Conservation (phyloP, 2,888 invertebrate species). For the Oxycera nigricornis region DNA sequence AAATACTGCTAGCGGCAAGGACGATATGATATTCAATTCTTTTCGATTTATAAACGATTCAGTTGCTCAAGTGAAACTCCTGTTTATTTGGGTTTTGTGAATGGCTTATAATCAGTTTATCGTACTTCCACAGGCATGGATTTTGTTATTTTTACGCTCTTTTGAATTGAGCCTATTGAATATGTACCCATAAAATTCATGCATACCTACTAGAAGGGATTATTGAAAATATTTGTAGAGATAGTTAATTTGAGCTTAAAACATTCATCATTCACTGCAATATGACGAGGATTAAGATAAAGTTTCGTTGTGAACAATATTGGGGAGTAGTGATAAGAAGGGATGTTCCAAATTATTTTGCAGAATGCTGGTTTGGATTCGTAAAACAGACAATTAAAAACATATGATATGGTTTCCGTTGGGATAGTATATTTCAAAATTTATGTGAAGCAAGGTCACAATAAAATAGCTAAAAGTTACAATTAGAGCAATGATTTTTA, state of each 20-base stretch:
- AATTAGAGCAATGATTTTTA: too few relatives aligned
- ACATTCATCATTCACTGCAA: not conserved
- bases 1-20: not conserved
- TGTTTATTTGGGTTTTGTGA: slow-evolving; percentile 6
- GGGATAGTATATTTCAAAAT: too few relatives aligned
- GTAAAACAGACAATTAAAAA: too few relatives aligned
- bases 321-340: too few relatives aligned
- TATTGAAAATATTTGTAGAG: not conserved
- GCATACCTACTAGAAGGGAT: not conserved
- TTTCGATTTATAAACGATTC: not conserved
- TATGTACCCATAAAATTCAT: not conserved
- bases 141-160: slow-evolving; percentile 23
- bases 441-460: too few relatives aligned
- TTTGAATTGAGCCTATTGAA: not conserved
- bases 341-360: too few relatives aligned
- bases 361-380: too few relatives aligned
- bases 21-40: not conserved
- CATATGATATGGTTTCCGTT: too few relatives aligned
- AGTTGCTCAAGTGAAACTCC: slow-evolving; percentile 1
- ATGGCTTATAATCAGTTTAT: slow-evolving; percentile 29
- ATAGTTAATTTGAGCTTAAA: not conserved
- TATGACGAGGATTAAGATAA: too few relatives aligned
- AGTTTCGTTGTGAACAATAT: too few relatives aligned
- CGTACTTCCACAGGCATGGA: slow-evolving; percentile 34
- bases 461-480: too few relatives aligned